These are phyloP conservation scores for Labeo calbasu DNA, from an alignment of 2,797 vertebrate species.

Conservation along the genomic window DNA sequence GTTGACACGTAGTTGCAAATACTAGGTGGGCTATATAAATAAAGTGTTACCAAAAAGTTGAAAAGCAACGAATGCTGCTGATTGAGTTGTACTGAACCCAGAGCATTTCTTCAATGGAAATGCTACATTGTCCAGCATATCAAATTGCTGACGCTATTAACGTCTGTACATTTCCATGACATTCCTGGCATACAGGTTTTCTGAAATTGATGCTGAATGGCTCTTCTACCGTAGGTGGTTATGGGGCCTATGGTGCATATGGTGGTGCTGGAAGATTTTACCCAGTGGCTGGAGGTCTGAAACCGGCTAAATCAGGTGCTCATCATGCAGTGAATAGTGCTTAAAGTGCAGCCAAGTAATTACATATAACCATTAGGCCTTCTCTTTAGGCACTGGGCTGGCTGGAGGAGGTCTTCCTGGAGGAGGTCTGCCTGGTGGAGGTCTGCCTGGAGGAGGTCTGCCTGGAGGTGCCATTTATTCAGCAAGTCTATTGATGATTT, in stretches of 20 bases:
- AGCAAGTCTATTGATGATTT: not conserved
- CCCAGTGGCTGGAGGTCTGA: constrained; percentile 68
- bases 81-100: not conserved
- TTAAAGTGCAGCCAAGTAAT: not conserved
- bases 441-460: constrained; percentile 1
- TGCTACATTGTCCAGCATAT: not conserved
- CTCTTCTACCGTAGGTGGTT: constrained; percentile 65
- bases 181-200: not conserved
- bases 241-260: constrained; percentile 68
- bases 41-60: not conserved
- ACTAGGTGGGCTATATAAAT: not conserved
- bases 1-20: not conserved
- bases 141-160: not conserved
- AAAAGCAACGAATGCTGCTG: not conserved
- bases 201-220: constrained; percentile 15
- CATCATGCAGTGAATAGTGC: not conserved
- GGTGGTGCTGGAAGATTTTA: constrained; percentile 67
- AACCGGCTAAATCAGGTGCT: constrained; percentile 54
- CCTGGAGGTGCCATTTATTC: constrained; percentile 31
- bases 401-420: constrained; percentile 25
- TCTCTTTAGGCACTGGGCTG: constrained; percentile 51
- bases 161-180: not conserved
- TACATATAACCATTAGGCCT: not conserved
- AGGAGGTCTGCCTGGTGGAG: constrained; percentile 46
- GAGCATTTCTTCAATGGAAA: not conserved